Percentiles rank a stretch among this genome's conserved stretches.
Conservation (phyloP, 1,140 invertebrate genomes). For the Listronotus bonariensis region DNA sequence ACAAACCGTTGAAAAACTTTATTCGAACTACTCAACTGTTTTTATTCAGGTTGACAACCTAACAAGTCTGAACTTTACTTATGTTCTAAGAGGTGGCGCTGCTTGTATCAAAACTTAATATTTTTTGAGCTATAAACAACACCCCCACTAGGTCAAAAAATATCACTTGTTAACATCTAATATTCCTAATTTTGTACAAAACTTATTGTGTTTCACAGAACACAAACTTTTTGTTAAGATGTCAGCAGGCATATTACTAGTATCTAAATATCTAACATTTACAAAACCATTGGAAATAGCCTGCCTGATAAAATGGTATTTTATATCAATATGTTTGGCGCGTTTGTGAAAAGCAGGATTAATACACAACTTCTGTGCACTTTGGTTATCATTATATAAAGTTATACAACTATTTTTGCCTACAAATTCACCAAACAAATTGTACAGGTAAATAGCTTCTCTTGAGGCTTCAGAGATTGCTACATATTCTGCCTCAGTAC, state of each 20-base stretch:
- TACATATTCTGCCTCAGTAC: constrained; percentile 42
- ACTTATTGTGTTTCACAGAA: constrained; percentile 23
- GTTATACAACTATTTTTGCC: background rate
- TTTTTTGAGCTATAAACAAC: no score
- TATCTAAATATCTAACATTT: constrained; percentile 37
- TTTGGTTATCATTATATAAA: constrained; percentile 8
- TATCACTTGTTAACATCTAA: no score
- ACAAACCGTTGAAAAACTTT: no score
- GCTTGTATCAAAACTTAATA: no score
- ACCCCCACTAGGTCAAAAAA: no score
- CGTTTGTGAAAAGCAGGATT: constrained; percentile 47
- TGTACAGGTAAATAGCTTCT: constrained; percentile 46
- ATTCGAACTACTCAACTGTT: no score
- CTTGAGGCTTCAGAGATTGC: constrained; percentile 42
- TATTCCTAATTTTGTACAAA: constrained; percentile 17
- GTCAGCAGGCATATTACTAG: constrained; percentile 47
- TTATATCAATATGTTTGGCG: constrained; percentile 52
- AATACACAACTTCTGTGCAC: constrained; percentile 30
- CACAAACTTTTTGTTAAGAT: constrained; percentile 44
- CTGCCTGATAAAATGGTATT: constrained; percentile 50
- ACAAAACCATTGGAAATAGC: constrained; percentile 31
- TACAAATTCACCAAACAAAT: constrained; percentile 4
- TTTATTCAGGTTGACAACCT: no score
- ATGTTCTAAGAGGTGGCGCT: no score
- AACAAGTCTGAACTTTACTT: no score